Base-by-base conservation (phyloP, 2,888 invertebrate genomes). In the Marronus borbonicus region DNA sequence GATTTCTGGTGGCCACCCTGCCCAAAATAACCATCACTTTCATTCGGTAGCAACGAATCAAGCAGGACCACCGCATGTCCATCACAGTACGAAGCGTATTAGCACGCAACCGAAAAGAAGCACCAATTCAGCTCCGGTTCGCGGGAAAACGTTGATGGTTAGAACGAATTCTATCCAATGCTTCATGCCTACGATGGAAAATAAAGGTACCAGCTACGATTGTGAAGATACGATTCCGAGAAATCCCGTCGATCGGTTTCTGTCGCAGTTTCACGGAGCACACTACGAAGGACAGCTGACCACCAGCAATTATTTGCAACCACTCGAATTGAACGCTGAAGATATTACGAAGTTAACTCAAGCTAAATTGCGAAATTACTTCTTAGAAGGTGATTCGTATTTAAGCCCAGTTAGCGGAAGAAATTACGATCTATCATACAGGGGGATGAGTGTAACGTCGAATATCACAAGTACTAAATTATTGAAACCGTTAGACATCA, bases 331-430 rank as follows among this genome's bases (percentile, higher is more conserved):
- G 31, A 68, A 24, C 24, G 49, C 50, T 3, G 24, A 49, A 17
- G 75, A 78, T 52, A 49, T 78, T 10, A 66, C 17, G 5, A 17
- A 36, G 0, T n/a, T 76, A 24, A 78, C 75, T 28, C 66, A 62
- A 7, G 78, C 75, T 3, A 68, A 78, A 66, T 62, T 77, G 64
- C n/a, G 50, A 36, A 77, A 69, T 20, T 70, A 62, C 12, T 77
- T 77, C 39, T 36, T 76, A 17, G 72, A 70, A 50, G 77, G 64
- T n/a, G 77, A 70, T 28, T 36, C 64, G 4, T 80, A 74, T 60
- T 39, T 58, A 3, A 81, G 81, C 65, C 81, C 81, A 2, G 50
- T 79, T 3, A 79, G 75, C 39, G 81, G 81, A 31, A 78, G 76
- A 68, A 77, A 72, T 20, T 81, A 81, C 17, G 55, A 49, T 52